phyloP scores from a whole-genome alignment of 2,888 invertebrate genomes.

The Lottia scabra region DNA sequence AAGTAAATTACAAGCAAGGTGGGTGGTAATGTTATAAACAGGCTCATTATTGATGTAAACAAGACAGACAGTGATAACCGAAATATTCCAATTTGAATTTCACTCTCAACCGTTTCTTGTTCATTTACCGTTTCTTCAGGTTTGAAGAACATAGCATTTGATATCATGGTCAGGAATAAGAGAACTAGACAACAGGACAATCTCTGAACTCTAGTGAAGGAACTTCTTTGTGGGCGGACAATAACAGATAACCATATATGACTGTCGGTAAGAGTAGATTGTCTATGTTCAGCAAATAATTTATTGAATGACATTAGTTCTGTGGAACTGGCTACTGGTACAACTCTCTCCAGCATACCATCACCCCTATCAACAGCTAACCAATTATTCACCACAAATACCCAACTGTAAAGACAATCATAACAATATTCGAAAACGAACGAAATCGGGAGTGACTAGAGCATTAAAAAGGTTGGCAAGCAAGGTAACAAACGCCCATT shows the following conservation, averaged over 20 bases:
- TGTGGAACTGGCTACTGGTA: conserved; percentile 64
- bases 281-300: conserved; percentile 63
- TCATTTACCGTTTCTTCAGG: conserved; percentile 15
- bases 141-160: conserved; percentile 73
- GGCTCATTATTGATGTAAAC: conserved; percentile 40
- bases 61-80: conserved; percentile 43
- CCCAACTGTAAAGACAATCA: conserved; percentile 37
- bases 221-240: conserved; percentile 66
- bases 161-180: conserved; percentile 71
- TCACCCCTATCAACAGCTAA: conserved; percentile 67
- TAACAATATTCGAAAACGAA: not conserved
- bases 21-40: conserved; percentile 60
- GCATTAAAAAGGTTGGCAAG: too few species aligned
- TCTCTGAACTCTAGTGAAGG: conserved; percentile 70
- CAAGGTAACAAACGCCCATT: too few species aligned
- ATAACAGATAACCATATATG: conserved; percentile 71
- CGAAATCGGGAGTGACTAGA: too few species aligned
- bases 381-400: conserved; percentile 66
- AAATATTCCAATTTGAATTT: conserved; percentile 42
- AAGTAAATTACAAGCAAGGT: conserved; percentile 56
- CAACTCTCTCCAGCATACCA: conserved; percentile 67
- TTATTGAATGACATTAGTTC: conserved; percentile 66
- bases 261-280: conserved; percentile 67
- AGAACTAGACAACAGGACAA: conserved; percentile 71
- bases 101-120: conserved; percentile 22